Evolutionary conservation across 1,140 invertebrate genomes (phyloP).

Genomic region (Meloidogyne hapla): DNA sequence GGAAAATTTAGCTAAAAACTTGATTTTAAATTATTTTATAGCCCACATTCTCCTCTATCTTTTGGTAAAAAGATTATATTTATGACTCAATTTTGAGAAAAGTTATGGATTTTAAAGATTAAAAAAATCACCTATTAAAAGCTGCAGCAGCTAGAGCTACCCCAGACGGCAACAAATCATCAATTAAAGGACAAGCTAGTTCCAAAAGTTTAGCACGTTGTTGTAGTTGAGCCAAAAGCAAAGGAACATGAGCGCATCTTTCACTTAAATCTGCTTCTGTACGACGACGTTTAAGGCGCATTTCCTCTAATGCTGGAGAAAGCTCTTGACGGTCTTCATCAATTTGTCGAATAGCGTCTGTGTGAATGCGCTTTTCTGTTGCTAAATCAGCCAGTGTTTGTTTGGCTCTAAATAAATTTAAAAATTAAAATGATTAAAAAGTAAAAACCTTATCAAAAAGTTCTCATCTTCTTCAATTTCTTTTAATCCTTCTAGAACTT

Average conservation of each 20-base stretch:
- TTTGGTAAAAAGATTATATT: neutral
- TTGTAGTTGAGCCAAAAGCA: constrained; percentile 5
- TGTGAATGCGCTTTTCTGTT: constrained; percentile 38
- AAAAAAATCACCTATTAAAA: neutral
- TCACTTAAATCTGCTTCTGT: constrained; percentile 22
- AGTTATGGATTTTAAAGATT: neutral
- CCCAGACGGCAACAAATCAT: constrained; percentile 23
- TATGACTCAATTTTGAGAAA: neutral
- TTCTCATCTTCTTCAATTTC: constrained; percentile 11
- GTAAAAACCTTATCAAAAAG: neutral
- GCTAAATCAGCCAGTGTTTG: constrained; percentile 37
- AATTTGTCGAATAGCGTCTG: constrained; percentile 42
- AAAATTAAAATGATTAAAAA: neutral
- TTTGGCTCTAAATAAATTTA: constrained; percentile 10
- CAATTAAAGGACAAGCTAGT: constrained; percentile 12
- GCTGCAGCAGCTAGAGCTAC: neutral
- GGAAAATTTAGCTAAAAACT: too few species aligned
- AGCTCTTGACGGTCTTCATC: constrained; percentile 6
- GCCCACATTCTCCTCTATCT: too few species aligned
- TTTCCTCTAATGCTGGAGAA: constrained; percentile 8
- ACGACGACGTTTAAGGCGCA: constrained; percentile 15
- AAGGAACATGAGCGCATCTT: constrained; percentile 7
- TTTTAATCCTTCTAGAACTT: constrained; percentile 7
- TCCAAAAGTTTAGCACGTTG: constrained; percentile 20
- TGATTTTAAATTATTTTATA: too few species aligned